These are phyloP conservation scores for Cydia splendana DNA, from an alignment of 1,140 invertebrate species.

Conservation along the genomic window DNA sequence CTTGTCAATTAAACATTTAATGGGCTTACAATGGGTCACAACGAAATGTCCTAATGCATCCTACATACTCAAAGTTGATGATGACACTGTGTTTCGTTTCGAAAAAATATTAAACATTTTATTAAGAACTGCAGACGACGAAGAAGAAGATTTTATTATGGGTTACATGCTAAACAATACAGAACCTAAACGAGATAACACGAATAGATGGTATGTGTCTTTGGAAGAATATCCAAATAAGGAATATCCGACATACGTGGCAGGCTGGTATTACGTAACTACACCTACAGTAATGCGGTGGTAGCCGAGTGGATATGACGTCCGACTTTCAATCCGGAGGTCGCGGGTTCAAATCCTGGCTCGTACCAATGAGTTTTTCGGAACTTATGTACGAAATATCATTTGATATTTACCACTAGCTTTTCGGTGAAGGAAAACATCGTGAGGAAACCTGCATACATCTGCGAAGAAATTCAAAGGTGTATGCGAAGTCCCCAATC, in stretches of 20 bases:
- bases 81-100: conserved; percentile 91
- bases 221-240: conserved; percentile 82
- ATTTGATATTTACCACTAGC: too few relatives aligned
- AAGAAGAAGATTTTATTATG: conserved; percentile 76
- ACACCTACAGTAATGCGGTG: conserved; percentile 81
- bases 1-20: conserved; percentile 92
- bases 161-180: conserved; percentile 86
- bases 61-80: conserved; percentile 94
- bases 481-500: too few relatives aligned
- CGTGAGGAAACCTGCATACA: too few relatives aligned
- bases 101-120: conserved; percentile 80
- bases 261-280: conserved; percentile 92
- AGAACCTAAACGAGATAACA: conserved; percentile 82
- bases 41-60: conserved; percentile 82
- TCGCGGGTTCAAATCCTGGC: too few relatives aligned
- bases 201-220: conserved; percentile 91
- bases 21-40: conserved; percentile 90
- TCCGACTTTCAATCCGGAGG: too few relatives aligned
- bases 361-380: too few relatives aligned
- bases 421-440: too few relatives aligned
- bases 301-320: too few relatives aligned
- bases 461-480: too few relatives aligned
- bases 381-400: too few relatives aligned
- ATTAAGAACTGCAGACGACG: conserved; percentile 52
- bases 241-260: conserved; percentile 88